Evolutionary conservation across 2,113 vertebrate genomes (phyloP).

Genomic region (Toxotes jaculatrix): DNA sequence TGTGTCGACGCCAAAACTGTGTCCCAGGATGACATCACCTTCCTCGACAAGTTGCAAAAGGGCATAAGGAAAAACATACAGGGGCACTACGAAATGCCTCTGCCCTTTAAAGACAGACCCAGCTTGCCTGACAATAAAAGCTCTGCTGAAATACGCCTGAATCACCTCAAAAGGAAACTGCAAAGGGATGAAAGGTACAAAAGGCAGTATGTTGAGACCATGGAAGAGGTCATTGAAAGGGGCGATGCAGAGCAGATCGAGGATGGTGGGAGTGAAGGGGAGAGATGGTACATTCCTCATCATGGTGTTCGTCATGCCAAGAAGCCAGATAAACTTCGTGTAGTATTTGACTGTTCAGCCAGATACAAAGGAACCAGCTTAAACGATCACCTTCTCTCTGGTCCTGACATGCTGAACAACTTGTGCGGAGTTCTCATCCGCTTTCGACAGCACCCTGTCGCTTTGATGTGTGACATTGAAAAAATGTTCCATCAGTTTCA

Average conservation of each 20-base stretch:
- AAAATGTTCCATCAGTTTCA: slow-evolving; percentile 1
- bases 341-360: slow-evolving; percentile 19
- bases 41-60: slow-evolving; percentile 1
- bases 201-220: background rate
- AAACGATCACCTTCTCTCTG: slow-evolving; percentile 11
- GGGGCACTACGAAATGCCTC: slow-evolving; percentile 26
- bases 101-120: slow-evolving; percentile 11
- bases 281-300: slow-evolving; percentile 28
- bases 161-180: slow-evolving; percentile 22
- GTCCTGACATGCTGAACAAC: background rate
- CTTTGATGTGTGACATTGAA: slow-evolving; percentile 1
- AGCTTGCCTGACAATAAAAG: slow-evolving; percentile 12
- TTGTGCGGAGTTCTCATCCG: background rate
- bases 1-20: background rate
- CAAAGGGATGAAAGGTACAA: slow-evolving; percentile 6
- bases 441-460: background rate
- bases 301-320: background rate
- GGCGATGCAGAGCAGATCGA: slow-evolving; percentile 14
- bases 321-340: background rate
- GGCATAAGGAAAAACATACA: background rate
- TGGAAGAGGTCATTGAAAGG: slow-evolving; percentile 13
- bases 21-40: slow-evolving; percentile 8
- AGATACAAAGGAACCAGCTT: background rate
- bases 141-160: background rate
- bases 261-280: slow-evolving; percentile 1